Conservation (phyloP, 2,113 vertebrate genomes). For the Nothocercus nigrocapillus region DNA sequence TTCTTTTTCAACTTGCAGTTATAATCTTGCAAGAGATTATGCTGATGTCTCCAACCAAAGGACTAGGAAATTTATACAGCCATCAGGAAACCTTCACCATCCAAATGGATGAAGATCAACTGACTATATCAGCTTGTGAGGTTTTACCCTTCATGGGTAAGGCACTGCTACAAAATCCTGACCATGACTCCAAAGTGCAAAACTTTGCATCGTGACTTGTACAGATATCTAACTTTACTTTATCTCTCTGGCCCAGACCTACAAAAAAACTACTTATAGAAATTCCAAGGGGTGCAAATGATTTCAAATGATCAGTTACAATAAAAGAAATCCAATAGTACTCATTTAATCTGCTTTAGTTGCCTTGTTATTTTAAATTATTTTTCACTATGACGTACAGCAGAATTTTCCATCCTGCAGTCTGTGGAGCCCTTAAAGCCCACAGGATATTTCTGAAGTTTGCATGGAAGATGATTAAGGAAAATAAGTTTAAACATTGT, state of each 20-base stretch:
- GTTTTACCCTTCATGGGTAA: not conserved
- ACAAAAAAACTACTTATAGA: not conserved
- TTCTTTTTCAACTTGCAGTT: not conserved
- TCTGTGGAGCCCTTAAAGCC: not conserved
- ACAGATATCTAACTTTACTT: not conserved
- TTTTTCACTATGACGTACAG: not conserved
- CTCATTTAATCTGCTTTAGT: not conserved
- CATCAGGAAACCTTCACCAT: not conserved
- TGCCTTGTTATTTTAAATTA: not conserved
- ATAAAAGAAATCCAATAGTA: not conserved
- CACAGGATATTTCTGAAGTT: not conserved
- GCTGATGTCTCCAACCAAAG: not conserved
- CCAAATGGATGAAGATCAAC: not conserved
- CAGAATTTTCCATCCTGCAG: not conserved
- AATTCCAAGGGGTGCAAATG: not conserved
- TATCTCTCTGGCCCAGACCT: not conserved
- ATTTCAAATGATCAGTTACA: not conserved
- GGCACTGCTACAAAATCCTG: not conserved
- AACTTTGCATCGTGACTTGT: not conserved
- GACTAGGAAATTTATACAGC: not conserved
- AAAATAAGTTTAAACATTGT: not conserved
- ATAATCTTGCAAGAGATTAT: not conserved
- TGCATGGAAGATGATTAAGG: not conserved
- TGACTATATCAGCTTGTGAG: not conserved
- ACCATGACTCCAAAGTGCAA: not conserved